phyloP scores from a whole-genome alignment of 2,797 vertebrate genomes.

The Monodelphis domestica region DNA sequence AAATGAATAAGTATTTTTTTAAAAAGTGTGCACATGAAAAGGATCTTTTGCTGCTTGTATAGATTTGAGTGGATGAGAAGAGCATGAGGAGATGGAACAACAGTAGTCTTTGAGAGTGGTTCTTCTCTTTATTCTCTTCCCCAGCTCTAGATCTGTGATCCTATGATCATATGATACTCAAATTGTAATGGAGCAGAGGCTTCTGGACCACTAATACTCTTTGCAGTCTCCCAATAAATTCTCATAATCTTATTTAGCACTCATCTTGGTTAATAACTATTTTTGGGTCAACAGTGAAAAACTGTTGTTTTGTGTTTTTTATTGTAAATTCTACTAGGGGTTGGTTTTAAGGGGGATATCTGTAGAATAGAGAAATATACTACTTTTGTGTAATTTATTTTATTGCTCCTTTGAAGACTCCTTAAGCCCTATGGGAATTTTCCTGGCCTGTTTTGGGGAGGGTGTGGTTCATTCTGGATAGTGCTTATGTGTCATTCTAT shows the following conservation, averaged over 20 bases:
- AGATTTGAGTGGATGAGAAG: not conserved
- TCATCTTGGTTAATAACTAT: not conserved
- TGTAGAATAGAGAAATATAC: not conserved
- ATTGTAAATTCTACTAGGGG: not conserved
- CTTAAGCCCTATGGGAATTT: not conserved
- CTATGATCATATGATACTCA: not conserved
- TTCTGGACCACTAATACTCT: not conserved
- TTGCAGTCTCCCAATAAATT: not conserved
- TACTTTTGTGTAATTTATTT: not conserved
- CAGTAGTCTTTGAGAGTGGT: too few relatives aligned
- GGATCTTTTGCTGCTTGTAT: not conserved
- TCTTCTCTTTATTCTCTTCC: not conserved
- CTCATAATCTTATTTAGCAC: not conserved
- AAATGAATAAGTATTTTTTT: not conserved
- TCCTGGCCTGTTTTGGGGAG: not conserved
- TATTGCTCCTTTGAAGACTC: not conserved
- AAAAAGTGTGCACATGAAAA: not conserved
- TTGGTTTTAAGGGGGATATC: not conserved
- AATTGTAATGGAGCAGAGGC: not conserved
- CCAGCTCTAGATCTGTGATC: not conserved
- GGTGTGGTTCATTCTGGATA: not conserved
- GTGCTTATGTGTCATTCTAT: not conserved
- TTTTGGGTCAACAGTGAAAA: not conserved
- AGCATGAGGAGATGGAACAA: not conserved
- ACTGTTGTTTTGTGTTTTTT: not conserved